Evolutionary conservation across 2,888 invertebrate genomes (phyloP), one percentile per base, ranked within the genome.

Genomic region (Eledona agricola): DNA sequence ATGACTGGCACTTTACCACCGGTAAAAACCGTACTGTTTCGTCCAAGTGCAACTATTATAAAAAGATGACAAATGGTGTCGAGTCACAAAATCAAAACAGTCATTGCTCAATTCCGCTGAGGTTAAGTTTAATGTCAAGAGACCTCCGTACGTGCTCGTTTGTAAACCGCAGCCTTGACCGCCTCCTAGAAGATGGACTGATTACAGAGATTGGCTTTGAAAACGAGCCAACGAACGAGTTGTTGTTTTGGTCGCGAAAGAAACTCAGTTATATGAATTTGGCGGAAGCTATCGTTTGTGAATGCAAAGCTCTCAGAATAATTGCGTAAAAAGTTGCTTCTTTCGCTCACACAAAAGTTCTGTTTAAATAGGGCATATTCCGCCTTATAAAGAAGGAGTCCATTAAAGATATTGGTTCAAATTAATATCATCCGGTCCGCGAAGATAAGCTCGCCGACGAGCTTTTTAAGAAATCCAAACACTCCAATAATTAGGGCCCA

Each of bases 41-140:
- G n/a, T n/a, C n/a, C 15, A 9, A 37, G 20, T 26, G 32, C 12
- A 28, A 28, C 26, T 19, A 28, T 53, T 51, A 59, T 51, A 60
- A 62, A 61, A 63, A 63, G 60, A 66, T 66, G 64, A 66, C 66
- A 66, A 66, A 66, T 64, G 64, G 60, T 63, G 52, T 45, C 53
- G 55, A 63, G 63, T 56, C 60, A 50, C 58, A 64, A 63, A 64
- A 65, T 65, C 64, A 65, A 66, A 66, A 65, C 64, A 65, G 60
- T 66, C 64, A 60, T 66, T 65, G 62, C 66, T 62, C 60, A 58
- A 65, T 64, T 51, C 62, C 63, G 42, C 51, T 32, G 64, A 66
- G 63, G 62, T 63, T 63, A 60, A 64, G 61, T 63, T 60, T 62
- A 58, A 59, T 63, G 64, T 64, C 64, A 62, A 59, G 59, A 43